Conservation (phyloP, 1,140 invertebrate species). For the Drosophila dunni region DNA sequence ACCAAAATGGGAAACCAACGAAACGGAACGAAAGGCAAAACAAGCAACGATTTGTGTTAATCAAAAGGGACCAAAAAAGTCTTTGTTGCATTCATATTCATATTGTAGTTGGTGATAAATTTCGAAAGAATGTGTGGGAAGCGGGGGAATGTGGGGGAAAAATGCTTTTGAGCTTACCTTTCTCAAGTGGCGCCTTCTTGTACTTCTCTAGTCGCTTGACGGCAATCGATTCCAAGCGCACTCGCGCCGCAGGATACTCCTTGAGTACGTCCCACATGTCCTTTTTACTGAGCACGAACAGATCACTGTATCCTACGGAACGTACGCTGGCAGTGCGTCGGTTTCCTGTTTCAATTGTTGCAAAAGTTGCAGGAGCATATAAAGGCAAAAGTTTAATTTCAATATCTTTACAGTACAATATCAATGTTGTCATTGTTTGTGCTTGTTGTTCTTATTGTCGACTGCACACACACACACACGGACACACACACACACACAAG, state of each 20-base stretch:
- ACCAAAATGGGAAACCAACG: conserved; percentile 19
- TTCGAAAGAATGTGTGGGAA: conserved; percentile 44
- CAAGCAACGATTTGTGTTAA: conserved; percentile 77
- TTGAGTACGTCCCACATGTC: conserved; percentile 99
- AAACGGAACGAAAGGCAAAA: conserved; percentile 55
- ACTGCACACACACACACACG: conserved; percentile 52
- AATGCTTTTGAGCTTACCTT: conserved; percentile 88
- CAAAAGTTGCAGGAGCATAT: conserved; percentile 46
- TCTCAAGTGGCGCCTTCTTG: conserved; percentile 95
- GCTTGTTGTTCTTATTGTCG: conserved; percentile 63
- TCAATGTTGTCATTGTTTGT: conserved; percentile 36
- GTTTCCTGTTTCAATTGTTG: conserved; percentile 89
- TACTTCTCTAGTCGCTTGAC: conserved; percentile 98
- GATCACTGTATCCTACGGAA: conserved; percentile 98
- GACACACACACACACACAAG: conserved; percentile 18
- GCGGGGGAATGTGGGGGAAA: neutral
- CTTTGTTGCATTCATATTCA: conserved; percentile 38
- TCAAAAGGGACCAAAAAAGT: conserved; percentile 47
- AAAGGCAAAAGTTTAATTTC: conserved; percentile 70
- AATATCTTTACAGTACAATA: conserved; percentile 53
- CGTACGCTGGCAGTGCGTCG: conserved; percentile 97
- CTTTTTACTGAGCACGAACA: conserved; percentile 99
- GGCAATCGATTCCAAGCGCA: conserved; percentile 98
- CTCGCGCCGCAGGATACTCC: conserved; percentile 98
- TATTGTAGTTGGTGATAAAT: conserved; percentile 46